Evolutionary conservation across 2,797 vertebrate genomes (phyloP).

Genomic region (Tragopan temminckii): DNA sequence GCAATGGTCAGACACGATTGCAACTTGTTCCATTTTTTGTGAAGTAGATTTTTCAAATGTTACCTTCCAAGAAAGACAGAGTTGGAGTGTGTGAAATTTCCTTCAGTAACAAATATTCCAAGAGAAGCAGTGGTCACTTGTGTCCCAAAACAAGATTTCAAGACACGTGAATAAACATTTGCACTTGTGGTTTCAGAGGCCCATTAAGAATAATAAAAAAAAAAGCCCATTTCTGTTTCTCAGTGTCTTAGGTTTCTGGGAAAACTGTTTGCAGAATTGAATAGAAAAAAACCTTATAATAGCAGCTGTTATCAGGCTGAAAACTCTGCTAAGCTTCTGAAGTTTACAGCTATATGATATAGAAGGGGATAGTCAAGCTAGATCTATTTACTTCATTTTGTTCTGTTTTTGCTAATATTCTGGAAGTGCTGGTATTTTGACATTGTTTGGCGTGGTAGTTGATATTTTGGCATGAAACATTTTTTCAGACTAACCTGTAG

Average conservation of each 20-base stretch:
- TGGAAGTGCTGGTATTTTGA: background rate
- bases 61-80: background rate
- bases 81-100: background rate
- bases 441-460: background rate
- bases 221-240: background rate
- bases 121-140: constrained; percentile 9
- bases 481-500: constrained; percentile 88
- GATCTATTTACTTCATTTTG: background rate
- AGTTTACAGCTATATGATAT: background rate
- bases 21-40: background rate
- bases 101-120: constrained; percentile 1
- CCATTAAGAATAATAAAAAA: background rate
- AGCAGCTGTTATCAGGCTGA: background rate
- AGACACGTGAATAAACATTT: constrained; percentile 57
- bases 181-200: constrained; percentile 29
- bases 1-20: background rate
- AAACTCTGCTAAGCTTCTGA: background rate
- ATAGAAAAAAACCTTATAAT: background rate
- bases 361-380: background rate
- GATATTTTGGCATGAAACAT: background rate
- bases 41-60: background rate
- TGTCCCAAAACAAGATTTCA: background rate
- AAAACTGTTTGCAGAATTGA: background rate
- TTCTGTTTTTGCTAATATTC: background rate
- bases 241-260: background rate